phyloP scores from a whole-genome alignment of 1,140 invertebrate genomes.

The Drosophila nasuta region DNA sequence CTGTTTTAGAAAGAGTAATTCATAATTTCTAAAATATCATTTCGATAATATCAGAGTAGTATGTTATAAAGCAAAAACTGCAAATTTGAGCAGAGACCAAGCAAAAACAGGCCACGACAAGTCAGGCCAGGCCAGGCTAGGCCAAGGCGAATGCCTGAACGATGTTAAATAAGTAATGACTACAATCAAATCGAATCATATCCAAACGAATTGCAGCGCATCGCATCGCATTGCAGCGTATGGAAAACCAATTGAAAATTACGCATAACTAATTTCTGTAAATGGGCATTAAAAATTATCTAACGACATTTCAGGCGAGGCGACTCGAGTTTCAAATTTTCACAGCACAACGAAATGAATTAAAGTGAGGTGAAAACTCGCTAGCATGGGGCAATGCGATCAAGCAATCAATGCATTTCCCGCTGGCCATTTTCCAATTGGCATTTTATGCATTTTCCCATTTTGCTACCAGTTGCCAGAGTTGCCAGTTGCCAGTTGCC shows the following conservation, averaged over 20 bases:
- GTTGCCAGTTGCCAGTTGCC: background rate
- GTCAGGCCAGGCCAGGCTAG: background rate
- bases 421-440: conserved; percentile 37
- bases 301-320: conserved; percentile 39
- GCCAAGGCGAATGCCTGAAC: background rate
- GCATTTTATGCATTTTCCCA: conserved; percentile 27
- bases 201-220: conserved; percentile 13
- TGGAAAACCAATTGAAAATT: conserved; percentile 63
- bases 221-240: conserved; percentile 26
- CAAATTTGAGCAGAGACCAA: background rate
- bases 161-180: conserved; percentile 14
- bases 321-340: conserved; percentile 6
- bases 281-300: conserved; percentile 54
- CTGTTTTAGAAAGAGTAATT: no score
- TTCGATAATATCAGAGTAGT: no score
- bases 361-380: conserved; percentile 54
- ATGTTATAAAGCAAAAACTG: no score
- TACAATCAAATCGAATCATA: conserved; percentile 14
- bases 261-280: conserved; percentile 58
- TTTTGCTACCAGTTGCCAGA: background rate
- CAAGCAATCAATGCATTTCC: conserved; percentile 23
- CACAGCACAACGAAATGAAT: background rate
- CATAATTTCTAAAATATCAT: no score
- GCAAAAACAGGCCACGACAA: background rate
- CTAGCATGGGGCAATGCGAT: conserved; percentile 26